Evolutionary conservation across 2,113 vertebrate species (phyloP), one percentile per base, ranked within the genome.

Genomic region (Ifrita kowaldi): DNA sequence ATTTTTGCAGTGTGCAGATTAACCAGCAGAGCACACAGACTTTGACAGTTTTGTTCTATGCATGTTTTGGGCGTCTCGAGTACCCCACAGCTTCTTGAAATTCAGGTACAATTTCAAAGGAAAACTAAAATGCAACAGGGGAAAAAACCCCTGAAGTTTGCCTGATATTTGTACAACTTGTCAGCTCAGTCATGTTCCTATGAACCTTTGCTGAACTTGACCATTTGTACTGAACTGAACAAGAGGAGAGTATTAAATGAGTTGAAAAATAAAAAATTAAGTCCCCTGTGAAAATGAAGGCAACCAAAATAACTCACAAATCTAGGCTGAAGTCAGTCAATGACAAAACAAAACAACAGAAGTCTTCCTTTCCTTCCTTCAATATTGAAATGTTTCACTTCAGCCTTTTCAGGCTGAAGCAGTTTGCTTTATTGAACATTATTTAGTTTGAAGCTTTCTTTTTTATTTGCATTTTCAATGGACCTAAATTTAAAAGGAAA

Each of bases 261-360:
- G 7, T 68, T 42, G 33, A 39, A 69, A 76, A 55, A 42, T 13
- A 55, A 68, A 77, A 59, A 78, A 60, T 13, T 1, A 65, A 73
- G 11, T 78, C 73, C 53, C 75, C 42, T 70, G 50, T 62, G 83
- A 76, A 95, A 94, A 88, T 19, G 11, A 84, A 95, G 64, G 52
- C 93, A 95, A 93, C 21, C 20, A 81, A 81, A 95, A 89, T 90
- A 92, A 81, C 52, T 87, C 55, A 41, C 49, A 92, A 67, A 92
- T 92, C 47, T 87, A 37, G 50, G 44, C 67, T 84, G 64, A 77
- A 95, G 56, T 92, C 64, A 81, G 33, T 44, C 60, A 89, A 52
- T 55, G 78, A 88, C 92, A 93, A 86, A 80, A 57, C 63, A 95
- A 88, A 90, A 80, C 64, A 95, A 94, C 47, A 68, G 47, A 76